Conservation (phyloP, 1,140 invertebrate genomes). For the Ladona fulva region DNA sequence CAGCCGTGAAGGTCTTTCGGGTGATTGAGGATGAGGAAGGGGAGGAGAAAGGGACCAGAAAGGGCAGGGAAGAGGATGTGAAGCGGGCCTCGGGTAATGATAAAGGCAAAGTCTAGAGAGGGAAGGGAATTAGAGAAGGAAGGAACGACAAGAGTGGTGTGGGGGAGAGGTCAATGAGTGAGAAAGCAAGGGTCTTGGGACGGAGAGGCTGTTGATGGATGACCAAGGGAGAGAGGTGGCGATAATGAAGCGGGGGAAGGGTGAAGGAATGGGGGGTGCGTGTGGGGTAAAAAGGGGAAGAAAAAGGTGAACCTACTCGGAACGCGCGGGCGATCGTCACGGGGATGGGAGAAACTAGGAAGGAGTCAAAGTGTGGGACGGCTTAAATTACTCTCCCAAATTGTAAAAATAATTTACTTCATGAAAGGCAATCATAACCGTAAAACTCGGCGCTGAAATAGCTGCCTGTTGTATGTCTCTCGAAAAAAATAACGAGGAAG, state of each 20-base stretch:
- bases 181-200: background rate
- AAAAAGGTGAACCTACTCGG: background rate
- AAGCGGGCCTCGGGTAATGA: background rate
- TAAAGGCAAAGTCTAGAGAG: background rate
- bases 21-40: background rate
- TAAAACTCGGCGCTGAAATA: no score
- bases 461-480: no score
- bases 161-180: background rate
- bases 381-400: no score
- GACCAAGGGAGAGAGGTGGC: background rate
- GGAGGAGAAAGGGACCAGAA: background rate
- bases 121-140: background rate
- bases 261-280: background rate
- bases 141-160: background rate
- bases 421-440: no score
- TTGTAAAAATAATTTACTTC: no score
- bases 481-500: no score
- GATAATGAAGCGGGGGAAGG: background rate
- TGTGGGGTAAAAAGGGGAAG: background rate
- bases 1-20: background rate
- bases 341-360: no score
- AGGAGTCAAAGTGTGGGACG: no score
- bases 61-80: background rate
- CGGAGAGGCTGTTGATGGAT: background rate
- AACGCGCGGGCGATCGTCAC: no score